Evolutionary conservation across 1,140 invertebrate species (phyloP).

Genomic region (Phenacoccus solenopsis): DNA sequence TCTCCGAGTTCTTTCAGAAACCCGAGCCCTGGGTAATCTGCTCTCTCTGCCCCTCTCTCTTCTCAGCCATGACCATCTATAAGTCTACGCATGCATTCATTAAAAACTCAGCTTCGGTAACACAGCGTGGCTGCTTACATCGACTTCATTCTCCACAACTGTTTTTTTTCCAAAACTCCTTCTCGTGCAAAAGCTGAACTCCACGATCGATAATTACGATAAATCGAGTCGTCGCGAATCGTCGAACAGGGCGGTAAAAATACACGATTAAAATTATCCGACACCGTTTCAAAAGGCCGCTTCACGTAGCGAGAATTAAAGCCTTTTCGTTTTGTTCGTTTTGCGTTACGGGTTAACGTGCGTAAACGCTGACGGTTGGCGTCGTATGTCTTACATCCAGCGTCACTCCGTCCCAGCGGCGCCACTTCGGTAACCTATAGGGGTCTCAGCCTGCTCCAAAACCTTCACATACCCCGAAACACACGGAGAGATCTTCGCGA

Average conservation of each 20-base stretch:
- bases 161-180: no score
- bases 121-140: no score
- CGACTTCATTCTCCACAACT: no score
- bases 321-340: not conserved
- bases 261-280: not conserved
- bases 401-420: constrained; percentile 13
- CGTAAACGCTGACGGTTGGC: constrained; percentile 16
- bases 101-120: no score
- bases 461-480: constrained; percentile 14
- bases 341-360: constrained; percentile 14
- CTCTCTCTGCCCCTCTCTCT: no score
- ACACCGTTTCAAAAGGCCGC: not conserved
- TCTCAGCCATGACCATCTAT: no score
- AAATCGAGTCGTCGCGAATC: no score
- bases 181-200: no score
- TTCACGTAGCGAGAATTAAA: not conserved
- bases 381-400: constrained; percentile 16
- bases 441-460: constrained; percentile 13
- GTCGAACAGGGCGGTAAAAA: not conserved
- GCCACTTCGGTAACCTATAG: constrained; percentile 17
- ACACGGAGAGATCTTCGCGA: constrained; percentile 3
- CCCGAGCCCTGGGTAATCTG: no score
- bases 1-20: no score
- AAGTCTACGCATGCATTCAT: no score
- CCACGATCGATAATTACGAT: no score